Evolutionary conservation across 2,113 vertebrate species (phyloP), one percentile per base, ranked within the genome.

Genomic region (Oryzias javanicus): DNA sequence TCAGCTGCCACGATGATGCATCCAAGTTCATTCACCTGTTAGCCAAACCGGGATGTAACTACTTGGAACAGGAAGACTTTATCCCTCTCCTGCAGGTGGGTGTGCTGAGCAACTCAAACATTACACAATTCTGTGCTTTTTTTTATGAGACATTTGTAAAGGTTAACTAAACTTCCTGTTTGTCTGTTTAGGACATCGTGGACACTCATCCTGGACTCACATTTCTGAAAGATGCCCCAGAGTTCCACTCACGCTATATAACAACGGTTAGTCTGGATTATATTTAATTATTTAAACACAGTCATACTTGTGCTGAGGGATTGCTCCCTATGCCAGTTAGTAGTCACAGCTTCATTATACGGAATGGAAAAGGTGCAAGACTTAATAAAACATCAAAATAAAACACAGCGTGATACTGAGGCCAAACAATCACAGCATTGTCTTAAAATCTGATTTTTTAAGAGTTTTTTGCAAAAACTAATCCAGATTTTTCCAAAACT

Each of bases 211-310:
- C 96, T 66, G 97, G 97, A 4, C 91, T 99, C 81, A 98, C 96
- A 3, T 99, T 99, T 92, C 87, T 99, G 70, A 98, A 98, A 89
- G 97, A 99, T 55, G 97, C 96, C 52, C 97, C 97, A 0, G 97
- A 99, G 89, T 99, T 99, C 85, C 97, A 99, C 88, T 98, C 97
- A 66, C 96, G 96, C 44, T 99, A 98, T 49, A 98, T 99, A 67
- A 98, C 96, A 1, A 99, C 96, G 86, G 96, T 99, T 94, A 42
- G 4, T 42, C 17, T 4, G 17, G 8, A 1, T 48, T 48, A 19
- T 19, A 19, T 48, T 20, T 48, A 13, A 3, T 20, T 10, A 35
- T 12, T 12, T 35, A 1, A 35, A 12, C 8, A 35, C 10, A 12
- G 10, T 35, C 29, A 10, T 35, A 12, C 29, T 10, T 35, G 29